Evolutionary conservation across 2,888 invertebrate genomes (phyloP), one percentile per base, ranked within the genome.

Genomic region (Sphaeridia pumilis): DNA sequence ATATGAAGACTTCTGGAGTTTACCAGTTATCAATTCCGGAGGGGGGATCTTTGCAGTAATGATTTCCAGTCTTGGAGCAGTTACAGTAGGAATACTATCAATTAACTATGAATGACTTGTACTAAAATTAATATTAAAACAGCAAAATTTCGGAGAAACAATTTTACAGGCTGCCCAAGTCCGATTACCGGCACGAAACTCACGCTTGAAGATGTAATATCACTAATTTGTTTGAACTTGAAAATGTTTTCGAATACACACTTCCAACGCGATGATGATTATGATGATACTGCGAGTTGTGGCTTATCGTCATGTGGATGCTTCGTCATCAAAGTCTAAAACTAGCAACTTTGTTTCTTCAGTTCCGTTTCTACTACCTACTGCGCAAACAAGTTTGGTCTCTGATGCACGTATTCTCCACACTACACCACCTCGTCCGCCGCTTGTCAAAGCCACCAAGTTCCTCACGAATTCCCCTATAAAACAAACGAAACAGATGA

Each of bases 281-380:
- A 43, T 21, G 12, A 10, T 42, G 3, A 22, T 42, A 22, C 46
- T 31, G 22, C 27, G 22, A 27, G 10, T 20, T 25, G 20, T 46
- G n/a, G 20, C 34, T 28, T 17, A 35, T 48, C 38, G 25, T 38
- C 31, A 31, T 35, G 42, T 20, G 42, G 27, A 43, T 12, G 42
- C 26, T n/a, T 73, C 72, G 47, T 87, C 84, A 73, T 95, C 94
- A 74, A 98, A 98, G 74, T 98, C 93, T 62, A 98, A 77, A 34
- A 98, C 93, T 67, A 98, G 80, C 28, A 98, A 79, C 72, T 98
- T 98, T 7, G 98, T 98, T 73, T 97, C 97, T 74, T 98, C 98
- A 4, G 95, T 97, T 52, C 95, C 95, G 70, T 97, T 98, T 34
- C 98, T 81, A 61, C 94, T 95, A 54, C 98, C 98, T 20, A 97